Evolutionary conservation across 2,888 invertebrate species (phyloP).

Genomic region (Drosophila lutescens): DNA sequence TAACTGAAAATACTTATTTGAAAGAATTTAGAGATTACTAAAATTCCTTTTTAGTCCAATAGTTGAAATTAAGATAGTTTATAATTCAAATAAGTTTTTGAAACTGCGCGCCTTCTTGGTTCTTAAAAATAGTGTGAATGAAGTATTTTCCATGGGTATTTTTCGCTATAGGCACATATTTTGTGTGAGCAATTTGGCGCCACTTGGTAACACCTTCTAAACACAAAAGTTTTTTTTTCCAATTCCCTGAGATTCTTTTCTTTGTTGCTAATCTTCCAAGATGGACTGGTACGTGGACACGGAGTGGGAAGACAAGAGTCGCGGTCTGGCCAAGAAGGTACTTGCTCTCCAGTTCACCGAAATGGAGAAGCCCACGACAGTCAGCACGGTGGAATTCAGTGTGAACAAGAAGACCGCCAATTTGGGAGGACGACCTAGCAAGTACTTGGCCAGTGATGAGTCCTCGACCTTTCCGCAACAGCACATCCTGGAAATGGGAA

Average conservation of each 20-base stretch:
- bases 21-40: no score
- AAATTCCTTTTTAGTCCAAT: no score
- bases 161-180: not conserved
- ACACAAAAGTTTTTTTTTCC: not conserved
- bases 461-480: slow-evolving; percentile 17
- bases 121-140: not conserved
- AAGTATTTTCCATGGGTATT: slow-evolving; percentile 42
- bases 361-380: slow-evolving; percentile 79
- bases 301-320: slow-evolving; percentile 72
- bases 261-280: not conserved
- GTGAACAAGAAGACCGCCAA: slow-evolving; percentile 67
- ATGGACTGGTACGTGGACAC: slow-evolving; percentile 83
- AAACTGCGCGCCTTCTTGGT: not conserved
- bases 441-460: slow-evolving; percentile 54
- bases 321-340: slow-evolving; percentile 81
- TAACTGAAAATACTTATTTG: no score
- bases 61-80: no score
- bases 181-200: no score
- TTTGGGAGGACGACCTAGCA: slow-evolving; percentile 66
- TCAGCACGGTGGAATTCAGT: slow-evolving; percentile 76
- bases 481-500: slow-evolving; percentile 82
- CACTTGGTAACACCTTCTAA: slow-evolving; percentile 9
- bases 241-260: not conserved
- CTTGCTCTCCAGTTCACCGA: slow-evolving; percentile 67
- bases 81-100: no score